A percentile compares a stretch with the other conserved stretches of the same genome.
These are phyloP conservation scores for Hephaestus fuliginosus DNA, from an alignment of 2,797 vertebrate species.

Conservation along the genomic window DNA sequence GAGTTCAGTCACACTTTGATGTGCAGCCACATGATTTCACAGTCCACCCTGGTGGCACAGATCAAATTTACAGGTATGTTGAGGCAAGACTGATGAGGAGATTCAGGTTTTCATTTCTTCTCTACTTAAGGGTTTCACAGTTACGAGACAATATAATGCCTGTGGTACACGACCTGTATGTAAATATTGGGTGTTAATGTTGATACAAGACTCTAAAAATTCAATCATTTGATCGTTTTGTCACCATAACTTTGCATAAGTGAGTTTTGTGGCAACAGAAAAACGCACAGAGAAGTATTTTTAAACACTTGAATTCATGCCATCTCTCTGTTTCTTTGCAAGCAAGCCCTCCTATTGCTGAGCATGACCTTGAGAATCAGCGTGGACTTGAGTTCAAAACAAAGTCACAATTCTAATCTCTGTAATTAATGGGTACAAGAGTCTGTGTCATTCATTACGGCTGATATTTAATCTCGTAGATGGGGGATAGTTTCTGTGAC, in stretches of 20 bases:
- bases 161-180: conserved; percentile 36
- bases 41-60: conserved; percentile 82
- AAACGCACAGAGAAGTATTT: conserved; percentile 2
- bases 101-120: conserved; percentile 79
- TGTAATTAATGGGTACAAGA: conserved; percentile 71
- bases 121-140: conserved; percentile 62
- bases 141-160: conserved; percentile 63
- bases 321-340: conserved; percentile 29
- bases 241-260: conserved; percentile 18
- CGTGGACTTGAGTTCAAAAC: conserved; percentile 61
- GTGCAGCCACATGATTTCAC: conserved; percentile 87
- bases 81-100: conserved; percentile 81
- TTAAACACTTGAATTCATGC: conserved; percentile 17
- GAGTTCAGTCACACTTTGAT: conserved; percentile 85
- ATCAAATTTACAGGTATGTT: conserved; percentile 85
- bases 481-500: conserved; percentile 67
- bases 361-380: conserved; percentile 70
- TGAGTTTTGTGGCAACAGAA: not conserved
- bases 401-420: conserved; percentile 74
- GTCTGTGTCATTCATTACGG: conserved; percentile 73
- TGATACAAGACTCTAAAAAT: conserved; percentile 36
- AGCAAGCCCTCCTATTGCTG: conserved; percentile 36
- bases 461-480: conserved; percentile 74
- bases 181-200: conserved; percentile 42
- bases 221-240: conserved; percentile 19